A percentile compares a stretch with the other conserved stretches of the same genome.
Conservation (phyloP, 1,140 invertebrate species). For the Limonius californicus region DNA sequence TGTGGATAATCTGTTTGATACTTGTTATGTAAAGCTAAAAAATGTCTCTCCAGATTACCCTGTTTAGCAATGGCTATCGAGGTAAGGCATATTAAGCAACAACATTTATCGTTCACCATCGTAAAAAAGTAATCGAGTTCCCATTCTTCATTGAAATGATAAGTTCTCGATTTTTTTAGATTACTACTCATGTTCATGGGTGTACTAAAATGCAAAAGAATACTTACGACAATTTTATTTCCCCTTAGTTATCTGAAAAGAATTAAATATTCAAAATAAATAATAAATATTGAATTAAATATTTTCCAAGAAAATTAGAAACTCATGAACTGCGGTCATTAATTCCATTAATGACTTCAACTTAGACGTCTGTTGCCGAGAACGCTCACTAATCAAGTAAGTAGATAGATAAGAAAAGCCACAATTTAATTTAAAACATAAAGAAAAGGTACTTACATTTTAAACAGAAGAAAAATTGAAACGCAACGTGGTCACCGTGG, state of each 20-base stretch:
- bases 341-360: no score
- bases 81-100: constrained; percentile 32
- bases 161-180: constrained; percentile 28
- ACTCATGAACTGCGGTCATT: no score
- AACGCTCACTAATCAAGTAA: neutral
- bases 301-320: no score
- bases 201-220: constrained; percentile 19
- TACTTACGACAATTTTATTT: neutral
- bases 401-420: neutral
- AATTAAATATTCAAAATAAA: no score
- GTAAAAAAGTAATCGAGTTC: constrained; percentile 37
- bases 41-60: no score
- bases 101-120: constrained; percentile 37
- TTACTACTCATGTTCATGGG: constrained; percentile 20
- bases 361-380: no score
- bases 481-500: no score
- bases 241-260: no score
- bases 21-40: constrained; percentile 34
- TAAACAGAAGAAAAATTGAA: neutral
- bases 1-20: constrained; percentile 37
- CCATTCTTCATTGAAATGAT: constrained; percentile 29
- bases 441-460: constrained; percentile 6
- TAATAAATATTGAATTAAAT: no score
- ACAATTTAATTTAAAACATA: no score
- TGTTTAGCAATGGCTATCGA: constrained; percentile 36